phyloP scores from a whole-genome alignment of 2,888 invertebrate genomes.

The Amaurobius ferox region DNA sequence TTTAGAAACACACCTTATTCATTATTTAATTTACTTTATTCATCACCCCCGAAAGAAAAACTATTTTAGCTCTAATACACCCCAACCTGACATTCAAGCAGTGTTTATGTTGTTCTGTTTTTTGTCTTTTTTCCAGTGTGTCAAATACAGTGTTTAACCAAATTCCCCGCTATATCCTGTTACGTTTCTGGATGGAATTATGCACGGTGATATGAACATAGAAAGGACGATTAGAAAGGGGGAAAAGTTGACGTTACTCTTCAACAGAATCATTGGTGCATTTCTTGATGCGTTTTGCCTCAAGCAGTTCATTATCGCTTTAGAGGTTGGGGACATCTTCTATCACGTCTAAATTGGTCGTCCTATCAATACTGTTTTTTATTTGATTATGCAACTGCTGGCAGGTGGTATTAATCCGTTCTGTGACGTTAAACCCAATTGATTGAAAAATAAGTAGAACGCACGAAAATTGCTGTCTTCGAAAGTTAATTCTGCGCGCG shows the following conservation, averaged over 20 bases:
- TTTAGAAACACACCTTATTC: too few species aligned
- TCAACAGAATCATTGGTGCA: slow-evolving; percentile 20
- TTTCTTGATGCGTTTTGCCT: not conserved
- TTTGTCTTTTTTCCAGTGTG: not conserved
- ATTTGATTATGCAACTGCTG: not conserved
- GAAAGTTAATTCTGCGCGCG: too few species aligned
- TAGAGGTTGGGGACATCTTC: not conserved
- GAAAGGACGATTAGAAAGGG: slow-evolving; percentile 6
- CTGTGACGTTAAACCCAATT: not conserved
- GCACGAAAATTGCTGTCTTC: too few species aligned
- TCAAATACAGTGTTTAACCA: not conserved
- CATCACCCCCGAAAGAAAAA: too few species aligned
- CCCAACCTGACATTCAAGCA: too few species aligned
- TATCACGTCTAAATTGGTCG: not conserved
- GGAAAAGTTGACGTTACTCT: not conserved
- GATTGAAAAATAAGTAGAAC: not conserved
- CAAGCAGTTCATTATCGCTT: not conserved
- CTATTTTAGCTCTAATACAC: too few species aligned
- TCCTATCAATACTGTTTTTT: not conserved
- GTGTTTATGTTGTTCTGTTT: not conserved
- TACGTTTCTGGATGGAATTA: not conserved
- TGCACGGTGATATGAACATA: slow-evolving; percentile 23
- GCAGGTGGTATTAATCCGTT: not conserved
- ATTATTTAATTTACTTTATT: too few species aligned
- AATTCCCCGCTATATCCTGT: slow-evolving; percentile 3